Evolutionary conservation across 2,797 vertebrate genomes (phyloP).

Genomic region (Megaceryle alcyon): DNA sequence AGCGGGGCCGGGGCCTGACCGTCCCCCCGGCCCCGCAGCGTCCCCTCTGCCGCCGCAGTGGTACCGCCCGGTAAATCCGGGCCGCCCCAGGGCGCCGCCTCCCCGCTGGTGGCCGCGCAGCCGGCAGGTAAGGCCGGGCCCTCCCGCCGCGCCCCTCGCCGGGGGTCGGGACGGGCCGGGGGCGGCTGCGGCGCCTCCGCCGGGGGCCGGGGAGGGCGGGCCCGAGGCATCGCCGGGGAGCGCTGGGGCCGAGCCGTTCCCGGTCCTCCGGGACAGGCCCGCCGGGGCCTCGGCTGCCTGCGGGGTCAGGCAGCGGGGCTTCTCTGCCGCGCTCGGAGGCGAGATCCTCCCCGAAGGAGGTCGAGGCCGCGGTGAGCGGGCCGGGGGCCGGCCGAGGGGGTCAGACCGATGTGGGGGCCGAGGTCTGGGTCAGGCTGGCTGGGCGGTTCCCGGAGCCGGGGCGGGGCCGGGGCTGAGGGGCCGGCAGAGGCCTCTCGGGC

Average conservation of each 20-base stretch:
- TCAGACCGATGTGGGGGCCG: neutral
- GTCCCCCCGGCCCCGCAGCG: neutral
- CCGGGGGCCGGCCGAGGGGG: neutral
- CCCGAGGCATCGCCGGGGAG: neutral
- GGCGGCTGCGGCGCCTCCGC: neutral
- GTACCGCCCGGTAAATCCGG: neutral
- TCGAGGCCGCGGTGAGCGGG: neutral
- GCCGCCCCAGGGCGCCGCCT: neutral
- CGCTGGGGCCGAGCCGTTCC: too few species aligned
- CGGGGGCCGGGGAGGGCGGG: neutral
- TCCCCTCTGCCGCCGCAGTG: neutral
- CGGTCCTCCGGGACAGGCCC: neutral
- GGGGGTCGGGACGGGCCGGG: neutral
- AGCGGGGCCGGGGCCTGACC: neutral
- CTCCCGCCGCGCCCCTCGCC: neutral
- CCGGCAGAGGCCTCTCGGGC: neutral
- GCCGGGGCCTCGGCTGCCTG: neutral
- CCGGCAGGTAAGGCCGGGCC: neutral
- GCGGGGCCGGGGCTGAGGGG: neutral
- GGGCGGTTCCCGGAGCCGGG: neutral
- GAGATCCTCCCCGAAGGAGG: neutral
- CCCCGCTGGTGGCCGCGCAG: neutral
- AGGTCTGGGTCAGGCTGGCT: neutral
- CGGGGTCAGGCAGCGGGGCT: neutral
- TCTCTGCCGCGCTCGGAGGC: neutral